Evolutionary conservation across 2,113 vertebrate genomes (phyloP).

Genomic region (Lepus americanus): DNA sequence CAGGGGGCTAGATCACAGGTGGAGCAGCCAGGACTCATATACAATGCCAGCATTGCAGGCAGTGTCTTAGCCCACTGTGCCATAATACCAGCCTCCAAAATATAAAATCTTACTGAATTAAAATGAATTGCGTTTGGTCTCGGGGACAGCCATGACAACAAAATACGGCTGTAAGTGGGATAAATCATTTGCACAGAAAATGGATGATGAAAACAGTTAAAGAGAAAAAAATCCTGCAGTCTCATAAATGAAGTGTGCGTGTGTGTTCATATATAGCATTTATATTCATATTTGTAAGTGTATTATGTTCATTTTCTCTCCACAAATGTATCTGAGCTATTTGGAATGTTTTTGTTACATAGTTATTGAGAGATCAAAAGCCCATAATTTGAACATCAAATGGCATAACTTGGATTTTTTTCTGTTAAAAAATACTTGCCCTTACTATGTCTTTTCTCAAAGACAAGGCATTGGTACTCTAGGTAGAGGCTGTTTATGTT

Average conservation of each 20-base stretch:
- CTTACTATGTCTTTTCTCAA: constrained; percentile 71
- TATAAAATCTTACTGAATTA: background rate
- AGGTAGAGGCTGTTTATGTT: constrained; percentile 86
- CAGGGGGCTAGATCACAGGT: too few relatives aligned
- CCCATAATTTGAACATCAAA: constrained; percentile 81
- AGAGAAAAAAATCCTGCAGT: background rate
- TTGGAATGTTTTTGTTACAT: constrained; percentile 67
- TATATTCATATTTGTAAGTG: background rate
- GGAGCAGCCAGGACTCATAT: too few relatives aligned
- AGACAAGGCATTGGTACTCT: constrained; percentile 74
- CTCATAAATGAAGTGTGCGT: background rate
- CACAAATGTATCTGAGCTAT: constrained; percentile 58
- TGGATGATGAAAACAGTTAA: background rate
- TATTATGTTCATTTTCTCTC: constrained; percentile 55
- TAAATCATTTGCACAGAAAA: constrained; percentile 41
- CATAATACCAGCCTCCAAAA: background rate
- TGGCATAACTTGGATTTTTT: constrained; percentile 64
- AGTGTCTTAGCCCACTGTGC: too few relatives aligned
- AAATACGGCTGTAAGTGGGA: background rate
- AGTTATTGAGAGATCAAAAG: constrained; percentile 80
- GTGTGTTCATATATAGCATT: background rate
- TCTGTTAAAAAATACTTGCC: constrained; percentile 40
- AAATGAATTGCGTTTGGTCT: constrained; percentile 69
- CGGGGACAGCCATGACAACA: constrained; percentile 30
- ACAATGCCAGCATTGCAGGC: too few relatives aligned